Percentiles rank a stretch among this genome's conserved stretches.
Conservation (phyloP, 1,140 invertebrate genomes). For the Acyrthosiphon pisum region DNA sequence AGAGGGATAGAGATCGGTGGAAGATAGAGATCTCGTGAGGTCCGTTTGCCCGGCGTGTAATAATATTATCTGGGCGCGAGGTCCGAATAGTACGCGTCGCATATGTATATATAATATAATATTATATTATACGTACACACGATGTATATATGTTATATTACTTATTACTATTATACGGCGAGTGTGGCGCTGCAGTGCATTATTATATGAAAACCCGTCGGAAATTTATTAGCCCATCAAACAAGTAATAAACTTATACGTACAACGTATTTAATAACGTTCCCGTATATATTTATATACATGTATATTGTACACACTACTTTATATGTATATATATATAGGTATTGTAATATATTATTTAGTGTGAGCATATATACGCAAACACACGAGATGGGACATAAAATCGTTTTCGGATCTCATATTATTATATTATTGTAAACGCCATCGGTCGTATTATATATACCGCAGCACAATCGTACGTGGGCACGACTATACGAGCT, state of each 20-base stretch:
- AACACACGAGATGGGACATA: slow-evolving; percentile 9
- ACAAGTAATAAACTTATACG: slow-evolving; percentile 54
- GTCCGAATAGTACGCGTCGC: neutral
- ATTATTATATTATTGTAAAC: slow-evolving; percentile 27
- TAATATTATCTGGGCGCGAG: neutral
- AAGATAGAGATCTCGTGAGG: neutral
- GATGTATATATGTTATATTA: neutral
- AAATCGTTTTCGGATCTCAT: slow-evolving; percentile 46
- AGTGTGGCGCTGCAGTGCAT: slow-evolving; percentile 31
- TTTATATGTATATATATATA: neutral
- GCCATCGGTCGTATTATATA: slow-evolving; percentile 20
- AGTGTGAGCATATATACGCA: neutral
- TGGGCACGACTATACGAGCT: neutral
- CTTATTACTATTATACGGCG: neutral
- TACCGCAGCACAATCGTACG: neutral
- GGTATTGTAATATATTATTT: slow-evolving; percentile 18
- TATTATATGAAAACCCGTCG: slow-evolving; percentile 40
- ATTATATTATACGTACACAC: neutral
- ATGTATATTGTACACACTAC: no score
- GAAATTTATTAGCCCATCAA: slow-evolving; percentile 57
- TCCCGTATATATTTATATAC: neutral
- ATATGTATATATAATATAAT: neutral
- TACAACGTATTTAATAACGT: slow-evolving; percentile 56
- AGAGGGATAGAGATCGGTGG: neutral
- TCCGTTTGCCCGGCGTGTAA: neutral